Evolutionary conservation across 2,888 invertebrate genomes (phyloP), one percentile per base, ranked within the genome.

Genomic region (Xestia rhomboidea): DNA sequence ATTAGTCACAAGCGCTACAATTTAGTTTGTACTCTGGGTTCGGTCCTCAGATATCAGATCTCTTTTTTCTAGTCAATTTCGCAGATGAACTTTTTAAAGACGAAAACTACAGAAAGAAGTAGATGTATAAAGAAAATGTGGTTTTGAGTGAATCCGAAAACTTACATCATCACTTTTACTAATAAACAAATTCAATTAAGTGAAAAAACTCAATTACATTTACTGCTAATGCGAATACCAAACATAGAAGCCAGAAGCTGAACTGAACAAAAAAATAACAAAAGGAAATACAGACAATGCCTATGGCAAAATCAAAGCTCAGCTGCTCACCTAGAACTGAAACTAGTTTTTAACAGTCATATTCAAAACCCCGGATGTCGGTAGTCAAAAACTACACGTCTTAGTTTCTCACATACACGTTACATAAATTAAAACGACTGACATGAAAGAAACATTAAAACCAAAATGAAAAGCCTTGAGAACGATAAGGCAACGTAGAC

Each of bases 321-420:
- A 24, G 10, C 30, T 54, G 54, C 11, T 27, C 15, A 30, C 30
- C 44, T 67, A 41, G 44, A 68, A 46, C 69, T 34, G 54, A 84
- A 72, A 73, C 41, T 21, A 46, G 60, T 73, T 54, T 62, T 27
- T 8, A 18, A 67, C 41, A 1, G 24, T 51, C 34, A 57, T 68
- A 73, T 82, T 82, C 81, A n/a, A 41, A 82, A 76, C 77, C 86
- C 81, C 82, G 86, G 86, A 82, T 38, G 34, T 86, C 86, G 83
- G 83, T 68, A 76, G 57, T 75, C 75, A 64, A 76, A 69, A 82
- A 69, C 34, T 62, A 34, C 49, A 67, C 46, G 63, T 57, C 38
- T 81, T 27, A 60, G 68, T 86, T 82, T 86, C 82, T 51, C 82
- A 82, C 86, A 82, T 34, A 15, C 63, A 82, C 57, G 70, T 82